Evolutionary conservation across 1,140 invertebrate genomes (phyloP).

Genomic region (Pseudomyrmex gracilis): DNA sequence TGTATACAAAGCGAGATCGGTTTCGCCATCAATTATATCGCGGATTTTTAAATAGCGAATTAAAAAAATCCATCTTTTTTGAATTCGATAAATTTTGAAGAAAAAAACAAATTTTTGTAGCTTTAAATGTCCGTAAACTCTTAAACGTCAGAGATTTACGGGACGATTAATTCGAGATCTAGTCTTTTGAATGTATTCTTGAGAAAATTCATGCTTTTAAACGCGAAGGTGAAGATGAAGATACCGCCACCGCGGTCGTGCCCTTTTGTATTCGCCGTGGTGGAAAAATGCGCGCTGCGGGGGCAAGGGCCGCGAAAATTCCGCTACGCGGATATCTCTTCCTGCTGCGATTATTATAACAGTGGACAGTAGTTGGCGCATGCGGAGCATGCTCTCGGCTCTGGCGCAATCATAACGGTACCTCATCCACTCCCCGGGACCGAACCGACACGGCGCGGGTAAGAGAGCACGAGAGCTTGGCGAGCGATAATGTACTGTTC

Average conservation of each 20-base stretch:
- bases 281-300: conserved; percentile 13
- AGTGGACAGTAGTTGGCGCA: conserved; percentile 56
- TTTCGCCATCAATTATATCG: not conserved
- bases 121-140: no score
- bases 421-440: conserved; percentile 73
- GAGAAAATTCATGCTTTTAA: conserved; percentile 1
- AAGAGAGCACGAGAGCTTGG: conserved; percentile 32
- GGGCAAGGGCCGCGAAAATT: conserved; percentile 53
- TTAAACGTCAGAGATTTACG: no score
- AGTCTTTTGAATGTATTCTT: not conserved
- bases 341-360: conserved; percentile 64
- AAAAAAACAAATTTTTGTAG: no score
- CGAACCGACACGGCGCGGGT: conserved; percentile 11
- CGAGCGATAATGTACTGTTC: conserved; percentile 50
- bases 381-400: conserved; percentile 18
- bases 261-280: conserved; percentile 9
- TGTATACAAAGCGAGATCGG: not conserved
- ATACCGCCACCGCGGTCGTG: not conserved
- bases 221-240: conserved; percentile 32
- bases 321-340: conserved; percentile 60
- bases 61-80: no score
- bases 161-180: no score
- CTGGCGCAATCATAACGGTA: conserved; percentile 77
- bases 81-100: no score
- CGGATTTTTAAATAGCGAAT: no score